Evolutionary conservation across 2,888 invertebrate species (phyloP).

Genomic region (Noctua comes): DNA sequence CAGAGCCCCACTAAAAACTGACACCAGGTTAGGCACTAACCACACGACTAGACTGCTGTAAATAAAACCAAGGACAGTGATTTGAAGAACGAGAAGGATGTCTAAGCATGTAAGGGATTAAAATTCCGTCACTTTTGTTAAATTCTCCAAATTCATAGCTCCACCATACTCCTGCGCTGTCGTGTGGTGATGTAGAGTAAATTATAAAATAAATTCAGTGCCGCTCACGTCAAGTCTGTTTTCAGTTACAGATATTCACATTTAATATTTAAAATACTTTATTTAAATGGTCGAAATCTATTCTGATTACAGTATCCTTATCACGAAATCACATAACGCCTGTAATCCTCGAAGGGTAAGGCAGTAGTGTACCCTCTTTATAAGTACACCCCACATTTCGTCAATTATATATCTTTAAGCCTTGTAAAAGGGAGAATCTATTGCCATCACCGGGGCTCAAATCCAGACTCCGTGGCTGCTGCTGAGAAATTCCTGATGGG

Average conservation of each 20-base stretch:
- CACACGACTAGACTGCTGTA: too few relatives aligned
- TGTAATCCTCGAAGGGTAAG: not conserved
- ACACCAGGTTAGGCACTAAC: too few relatives aligned
- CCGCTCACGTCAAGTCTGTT: not conserved
- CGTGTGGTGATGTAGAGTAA: not conserved
- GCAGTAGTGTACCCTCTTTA: not conserved
- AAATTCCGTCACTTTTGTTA: not conserved
- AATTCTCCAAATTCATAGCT: not conserved
- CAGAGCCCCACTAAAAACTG: too few relatives aligned
- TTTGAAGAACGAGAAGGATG: not conserved
- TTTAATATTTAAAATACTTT: conserved; percentile 4
- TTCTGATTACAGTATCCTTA: not conserved
- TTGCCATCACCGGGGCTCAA: not conserved
- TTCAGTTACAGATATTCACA: not conserved
- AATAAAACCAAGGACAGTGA: not conserved
- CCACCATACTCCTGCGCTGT: not conserved
- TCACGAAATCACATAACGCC: not conserved
- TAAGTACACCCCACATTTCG: not conserved
- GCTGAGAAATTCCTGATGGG: not conserved
- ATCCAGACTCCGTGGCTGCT: not conserved
- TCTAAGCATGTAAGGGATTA: not conserved
- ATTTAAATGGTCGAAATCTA: not conserved
- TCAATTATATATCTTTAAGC: not conserved
- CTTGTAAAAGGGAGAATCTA: not conserved
- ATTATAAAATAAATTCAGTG: conserved; percentile 15